A percentile compares a stretch with the other conserved stretches of the same genome.
Evolutionary conservation across 1,140 invertebrate genomes (phyloP).

Genomic region (Lasioglossum baleicum): DNA sequence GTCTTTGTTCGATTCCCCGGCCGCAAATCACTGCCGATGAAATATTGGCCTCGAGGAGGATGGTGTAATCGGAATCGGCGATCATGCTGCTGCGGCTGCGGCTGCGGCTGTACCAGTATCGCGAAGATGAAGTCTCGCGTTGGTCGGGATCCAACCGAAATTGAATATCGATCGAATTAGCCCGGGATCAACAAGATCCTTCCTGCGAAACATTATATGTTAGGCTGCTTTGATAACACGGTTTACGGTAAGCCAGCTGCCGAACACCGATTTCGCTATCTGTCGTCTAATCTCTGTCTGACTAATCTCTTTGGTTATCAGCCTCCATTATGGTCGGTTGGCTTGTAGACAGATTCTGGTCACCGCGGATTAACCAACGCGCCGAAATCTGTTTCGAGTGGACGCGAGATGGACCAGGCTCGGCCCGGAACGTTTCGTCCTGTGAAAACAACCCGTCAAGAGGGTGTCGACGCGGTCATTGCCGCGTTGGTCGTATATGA

Average conservation of each 20-base stretch:
- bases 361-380: conserved; percentile 28
- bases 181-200: conserved; percentile 3
- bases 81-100: not conserved
- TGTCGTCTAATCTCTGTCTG: conserved; percentile 35
- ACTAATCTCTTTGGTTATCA: conserved; percentile 46
- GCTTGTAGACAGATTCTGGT: conserved; percentile 17
- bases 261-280: conserved; percentile 42
- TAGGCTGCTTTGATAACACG: conserved; percentile 26
- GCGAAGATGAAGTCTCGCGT: conserved; percentile 7
- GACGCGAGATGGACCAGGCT: too few relatives aligned
- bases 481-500: too few relatives aligned
- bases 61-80: conserved; percentile 12
- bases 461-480: not conserved
- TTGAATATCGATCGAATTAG: conserved; percentile 49
- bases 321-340: conserved; percentile 35
- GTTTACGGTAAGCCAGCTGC: conserved; percentile 33
- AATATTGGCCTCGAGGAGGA: conserved; percentile 3
- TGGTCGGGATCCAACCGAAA: conserved; percentile 17
- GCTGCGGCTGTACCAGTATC: not conserved
- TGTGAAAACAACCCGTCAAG: not conserved
- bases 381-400: conserved; percentile 29
- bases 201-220: conserved; percentile 19
- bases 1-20: conserved; percentile 35
- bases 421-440: not conserved
- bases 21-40: conserved; percentile 17